Base-by-base conservation (phyloP, 2,113 vertebrate genomes). In the Perca schrenkii region DNA sequence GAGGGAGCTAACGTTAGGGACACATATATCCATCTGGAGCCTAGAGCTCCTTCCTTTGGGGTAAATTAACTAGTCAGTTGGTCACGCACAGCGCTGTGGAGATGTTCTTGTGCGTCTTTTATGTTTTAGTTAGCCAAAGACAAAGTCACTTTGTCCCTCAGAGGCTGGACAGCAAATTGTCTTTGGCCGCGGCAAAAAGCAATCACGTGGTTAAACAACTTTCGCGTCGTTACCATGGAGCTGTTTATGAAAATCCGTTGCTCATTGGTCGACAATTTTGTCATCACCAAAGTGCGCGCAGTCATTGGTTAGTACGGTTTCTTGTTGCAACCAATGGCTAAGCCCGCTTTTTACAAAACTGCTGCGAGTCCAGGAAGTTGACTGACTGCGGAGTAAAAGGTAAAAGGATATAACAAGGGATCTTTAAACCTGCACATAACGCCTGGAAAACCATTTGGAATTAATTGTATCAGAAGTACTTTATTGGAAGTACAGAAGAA, bases 321-420 rank as follows among this genome's bases (percentile, higher is more conserved):
- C 12, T 28, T 11, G 0, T 56, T 47, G 15, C 10, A 79, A 71
- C 95, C 95, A 96, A 95, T 96, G 10, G 61, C n/a, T 75, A 82
- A 46, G 54, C 61, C 88, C 81, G 92, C 92, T 93, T 95, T 91
- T 93, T 96, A 94, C 93, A 95, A 96, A 43, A 96, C 85, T 69
- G 71, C 53, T 34, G 49, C 25, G 13, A 76, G 71, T 80, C 43
- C 92, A 90, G 94, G 95, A 95, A 95, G 90, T 93, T 91, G 58
- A 77, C 82, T 82, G 58, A 17, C 22, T 58, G 58, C 43, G 12
- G 31, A 34, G 57, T 50, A 65, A 84, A 75, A 72, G 57, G 52
- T 46, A 65, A 83, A 75, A 72, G 57, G 54, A 81, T 63, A 1
- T 10, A 65, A 50, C 80, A 50, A 70, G 81, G 81, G 81, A 36